Percentiles rank a stretch among this genome's conserved stretches.
These are phyloP conservation scores for Catostylus mosaicus DNA, from an alignment of 30 jellyfish, hydroid and myxozoan genomes.

Conservation along the genomic window DNA sequence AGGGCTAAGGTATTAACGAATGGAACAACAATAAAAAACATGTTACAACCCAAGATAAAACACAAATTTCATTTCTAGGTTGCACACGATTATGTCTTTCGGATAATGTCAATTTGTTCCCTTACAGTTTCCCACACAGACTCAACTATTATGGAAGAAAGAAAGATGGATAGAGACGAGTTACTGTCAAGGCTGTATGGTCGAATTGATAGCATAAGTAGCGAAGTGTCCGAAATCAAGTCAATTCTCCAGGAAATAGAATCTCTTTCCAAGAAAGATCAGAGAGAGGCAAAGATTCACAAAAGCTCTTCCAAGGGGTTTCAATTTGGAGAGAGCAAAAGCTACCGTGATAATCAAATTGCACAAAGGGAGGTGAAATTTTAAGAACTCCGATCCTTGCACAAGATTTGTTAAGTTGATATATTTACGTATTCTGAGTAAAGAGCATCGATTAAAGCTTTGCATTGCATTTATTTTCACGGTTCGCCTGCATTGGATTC, in stretches of 20 bases:
- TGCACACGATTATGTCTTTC: no score
- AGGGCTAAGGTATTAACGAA: no score
- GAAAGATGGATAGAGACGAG: background rate
- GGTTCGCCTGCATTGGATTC: no score
- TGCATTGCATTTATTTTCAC: no score
- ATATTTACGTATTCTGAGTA: no score
- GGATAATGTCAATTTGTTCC: no score
- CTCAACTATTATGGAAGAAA: background rate
- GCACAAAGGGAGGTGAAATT: background rate
- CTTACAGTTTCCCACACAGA: background rate
- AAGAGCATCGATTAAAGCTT: no score
- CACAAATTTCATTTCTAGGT: no score
- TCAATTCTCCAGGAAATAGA: background rate
- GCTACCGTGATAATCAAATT: background rate
- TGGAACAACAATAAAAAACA: no score
- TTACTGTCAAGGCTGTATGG: background rate
- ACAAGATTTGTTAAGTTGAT: no score
- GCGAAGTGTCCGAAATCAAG: constrained; percentile 5
- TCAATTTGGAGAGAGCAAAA: background rate
- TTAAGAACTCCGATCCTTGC: background rate
- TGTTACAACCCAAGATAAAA: no score
- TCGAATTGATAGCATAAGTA: background rate
- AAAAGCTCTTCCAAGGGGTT: constrained; percentile 4
- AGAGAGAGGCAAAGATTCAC: constrained; percentile 4
- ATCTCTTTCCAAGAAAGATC: background rate